Evolutionary conservation across 2,888 invertebrate genomes (phyloP), one percentile per base, ranked within the genome.

Genomic region (Drosophila melanosoma): DNA sequence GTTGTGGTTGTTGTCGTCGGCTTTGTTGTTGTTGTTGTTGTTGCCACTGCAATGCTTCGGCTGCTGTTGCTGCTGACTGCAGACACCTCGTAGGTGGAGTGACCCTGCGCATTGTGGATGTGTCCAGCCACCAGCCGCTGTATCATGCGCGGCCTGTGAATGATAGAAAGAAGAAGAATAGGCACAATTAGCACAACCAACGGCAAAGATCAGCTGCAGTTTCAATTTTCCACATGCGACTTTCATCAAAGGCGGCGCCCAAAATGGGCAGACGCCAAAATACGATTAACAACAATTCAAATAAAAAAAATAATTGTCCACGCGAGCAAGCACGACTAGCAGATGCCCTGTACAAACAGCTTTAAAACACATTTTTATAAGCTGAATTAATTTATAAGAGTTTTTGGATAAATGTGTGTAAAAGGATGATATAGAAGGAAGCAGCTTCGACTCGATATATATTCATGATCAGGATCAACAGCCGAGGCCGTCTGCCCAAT

Each of bases 121-220:
- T 96, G 96, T 54, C 96, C 96, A 48, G 96, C 96, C 82, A 96
- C 95, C 72, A 96, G 93, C 69, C 96, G 94, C 84, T 95, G 95
- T 76, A 96, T 94, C 79, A 95, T 95, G 82, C 95, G 94, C 74
- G 94, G 92, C 61, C 93, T 93, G 76, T 42, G 67, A 54, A 32
- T 5, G 8, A 52, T 6, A 53, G n/a, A 6, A 42, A 63, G 17
- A 61, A 32, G 35, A 58, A 61, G 4, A 60, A 26, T 4, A 35
- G 45, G 15, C n/a, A 49, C 29, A 60, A 42, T 29, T 26, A 45
- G 23, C 45, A 23, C 2, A 23, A 8, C 7, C 20, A 45, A 45
- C 20, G 12, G 42, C 45, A 45, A 6, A n/a, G 8, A 45, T 2
- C 11, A 23, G 23, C 35, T 15, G 23, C 15, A 23, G 8, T 45